Conservation (phyloP, 1,140 invertebrate species). For the Pseudomyrmex concolor region DNA sequence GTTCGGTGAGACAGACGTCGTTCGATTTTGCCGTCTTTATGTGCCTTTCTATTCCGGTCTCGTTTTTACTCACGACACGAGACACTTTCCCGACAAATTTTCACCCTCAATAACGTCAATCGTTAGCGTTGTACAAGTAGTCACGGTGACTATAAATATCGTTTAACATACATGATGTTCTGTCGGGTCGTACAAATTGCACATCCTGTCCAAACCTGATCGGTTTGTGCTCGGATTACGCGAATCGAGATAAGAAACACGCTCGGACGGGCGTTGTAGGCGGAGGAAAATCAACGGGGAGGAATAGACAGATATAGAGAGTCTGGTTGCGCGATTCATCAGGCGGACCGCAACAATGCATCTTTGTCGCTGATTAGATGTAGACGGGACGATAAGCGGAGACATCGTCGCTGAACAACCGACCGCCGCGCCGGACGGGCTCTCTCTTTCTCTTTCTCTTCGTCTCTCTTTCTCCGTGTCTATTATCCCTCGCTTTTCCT, state of each 20-base stretch:
- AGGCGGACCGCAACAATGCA: constrained; percentile 76
- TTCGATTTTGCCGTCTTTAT: constrained; percentile 25
- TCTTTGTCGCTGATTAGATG: constrained; percentile 81
- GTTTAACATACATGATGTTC: constrained; percentile 13
- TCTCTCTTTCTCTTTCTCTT: background rate
- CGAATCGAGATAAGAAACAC: constrained; percentile 25
- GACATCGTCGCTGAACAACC: constrained; percentile 55
- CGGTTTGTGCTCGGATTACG: constrained; percentile 26
- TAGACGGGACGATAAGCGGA: constrained; percentile 72
- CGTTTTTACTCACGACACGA: background rate
- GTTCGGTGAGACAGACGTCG: constrained; percentile 28
- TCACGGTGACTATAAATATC: background rate
- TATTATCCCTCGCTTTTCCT: constrained; percentile 1
- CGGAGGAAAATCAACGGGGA: constrained; percentile 23
- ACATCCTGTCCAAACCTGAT: constrained; percentile 17
- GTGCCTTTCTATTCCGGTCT: constrained; percentile 4
- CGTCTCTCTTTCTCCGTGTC: too few species aligned
- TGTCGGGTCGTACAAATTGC: constrained; percentile 10
- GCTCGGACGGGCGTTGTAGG: background rate
- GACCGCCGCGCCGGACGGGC: background rate
- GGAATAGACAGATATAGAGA: constrained; percentile 12
- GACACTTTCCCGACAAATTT: background rate
- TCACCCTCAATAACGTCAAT: constrained; percentile 3
- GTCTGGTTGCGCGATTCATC: constrained; percentile 76
- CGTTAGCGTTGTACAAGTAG: background rate